Evolutionary conservation across 2,113 vertebrate species (phyloP).

Genomic region (Antennarius striatus): DNA sequence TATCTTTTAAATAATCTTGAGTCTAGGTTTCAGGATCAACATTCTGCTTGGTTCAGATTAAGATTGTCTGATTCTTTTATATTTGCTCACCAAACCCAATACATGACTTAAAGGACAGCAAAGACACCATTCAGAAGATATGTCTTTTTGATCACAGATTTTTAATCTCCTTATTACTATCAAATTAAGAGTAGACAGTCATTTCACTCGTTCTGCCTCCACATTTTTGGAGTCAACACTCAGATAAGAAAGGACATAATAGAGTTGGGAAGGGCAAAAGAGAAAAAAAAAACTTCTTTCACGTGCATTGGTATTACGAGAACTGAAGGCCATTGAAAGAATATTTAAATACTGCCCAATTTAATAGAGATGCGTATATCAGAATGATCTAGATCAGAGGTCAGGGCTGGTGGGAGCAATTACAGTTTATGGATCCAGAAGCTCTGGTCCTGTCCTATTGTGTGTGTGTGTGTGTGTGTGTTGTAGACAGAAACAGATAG

Average conservation of each 20-base stretch:
- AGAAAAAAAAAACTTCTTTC: constrained; percentile 49
- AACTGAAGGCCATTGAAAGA: constrained; percentile 79
- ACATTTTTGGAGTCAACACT: constrained; percentile 60
- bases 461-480: constrained; percentile 54
- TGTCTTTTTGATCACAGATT: constrained; percentile 34
- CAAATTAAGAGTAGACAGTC: constrained; percentile 21
- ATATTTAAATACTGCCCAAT: constrained; percentile 83
- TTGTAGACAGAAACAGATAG: constrained; percentile 57
- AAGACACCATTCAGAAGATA: constrained; percentile 10
- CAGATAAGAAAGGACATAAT: constrained; percentile 66
- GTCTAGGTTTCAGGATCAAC: constrained; percentile 64
- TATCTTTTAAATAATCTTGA: constrained; percentile 64
- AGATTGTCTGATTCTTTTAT: constrained; percentile 39
- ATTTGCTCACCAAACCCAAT: constrained; percentile 34
- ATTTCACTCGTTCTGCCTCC: constrained; percentile 13
- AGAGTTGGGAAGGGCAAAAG: constrained; percentile 71
- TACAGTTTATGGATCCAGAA: constrained; percentile 77
- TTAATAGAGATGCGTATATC: constrained; percentile 82
- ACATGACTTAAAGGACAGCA: constrained; percentile 56
- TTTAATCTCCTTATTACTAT: constrained; percentile 44
- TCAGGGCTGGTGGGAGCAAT: constrained; percentile 82
- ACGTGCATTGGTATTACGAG: constrained; percentile 69
- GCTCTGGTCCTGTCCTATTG: constrained; percentile 58
- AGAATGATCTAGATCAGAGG: constrained; percentile 80
- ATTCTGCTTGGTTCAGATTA: constrained; percentile 58